phyloP scores from a whole-genome alignment of 2,888 invertebrate species.

The Drosophila flavopinicola region DNA sequence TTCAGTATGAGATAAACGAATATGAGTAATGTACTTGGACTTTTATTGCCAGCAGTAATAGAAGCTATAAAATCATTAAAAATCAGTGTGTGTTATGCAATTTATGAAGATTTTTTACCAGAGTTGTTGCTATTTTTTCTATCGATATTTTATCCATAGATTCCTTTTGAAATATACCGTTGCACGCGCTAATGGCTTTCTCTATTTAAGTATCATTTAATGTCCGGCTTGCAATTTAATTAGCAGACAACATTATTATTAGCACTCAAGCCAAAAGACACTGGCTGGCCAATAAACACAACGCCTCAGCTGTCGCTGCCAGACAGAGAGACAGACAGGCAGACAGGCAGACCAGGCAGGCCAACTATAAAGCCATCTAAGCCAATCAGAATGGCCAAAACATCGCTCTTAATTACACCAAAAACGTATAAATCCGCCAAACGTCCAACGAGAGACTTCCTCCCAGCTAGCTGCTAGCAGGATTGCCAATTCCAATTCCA shows the following conservation, averaged over 20 bases:
- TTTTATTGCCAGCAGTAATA: too few relatives aligned
- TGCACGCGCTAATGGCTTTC: not conserved
- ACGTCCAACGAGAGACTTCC: conserved; percentile 39
- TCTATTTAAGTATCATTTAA: conserved; percentile 38
- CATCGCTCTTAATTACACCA: conserved; percentile 64
- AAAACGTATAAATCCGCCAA: conserved; percentile 61
- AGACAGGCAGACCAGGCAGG: conserved; percentile 20
- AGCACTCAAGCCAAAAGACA: conserved; percentile 30
- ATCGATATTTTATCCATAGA: not conserved
- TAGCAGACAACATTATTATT: conserved; percentile 64
- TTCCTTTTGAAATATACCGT: conserved; percentile 5
- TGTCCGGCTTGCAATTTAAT: conserved; percentile 57
- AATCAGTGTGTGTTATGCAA: too few relatives aligned
- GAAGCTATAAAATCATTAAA: too few relatives aligned
- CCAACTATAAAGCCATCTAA: conserved; percentile 47
- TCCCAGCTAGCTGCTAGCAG: not conserved
- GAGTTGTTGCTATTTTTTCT: too few relatives aligned
- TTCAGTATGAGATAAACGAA: too few relatives aligned
- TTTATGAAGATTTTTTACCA: too few relatives aligned
- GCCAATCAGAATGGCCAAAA: conserved; percentile 50
- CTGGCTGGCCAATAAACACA: conserved; percentile 24
- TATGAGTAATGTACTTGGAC: too few relatives aligned
- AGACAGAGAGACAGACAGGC: conserved; percentile 4
- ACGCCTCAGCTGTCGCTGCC: conserved; percentile 28
- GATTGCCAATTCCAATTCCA: conserved; percentile 11